phyloP scores from a whole-genome alignment of 2,888 invertebrate genomes.

The Hypercompe scribonia region DNA sequence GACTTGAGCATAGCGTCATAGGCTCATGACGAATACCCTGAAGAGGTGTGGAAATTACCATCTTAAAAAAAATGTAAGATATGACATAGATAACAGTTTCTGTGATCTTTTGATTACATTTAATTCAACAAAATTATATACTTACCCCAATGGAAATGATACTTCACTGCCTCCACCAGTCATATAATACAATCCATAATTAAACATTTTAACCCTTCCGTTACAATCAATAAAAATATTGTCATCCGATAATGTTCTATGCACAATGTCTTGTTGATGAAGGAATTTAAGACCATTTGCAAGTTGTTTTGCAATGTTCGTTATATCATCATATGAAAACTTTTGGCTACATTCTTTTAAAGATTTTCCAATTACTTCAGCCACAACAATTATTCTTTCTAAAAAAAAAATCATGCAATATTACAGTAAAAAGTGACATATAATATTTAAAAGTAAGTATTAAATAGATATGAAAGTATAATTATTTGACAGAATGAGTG shows the following conservation, averaged over 20 bases:
- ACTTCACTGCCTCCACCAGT: conserved; percentile 95
- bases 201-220: conserved; percentile 93
- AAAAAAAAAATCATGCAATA: no score
- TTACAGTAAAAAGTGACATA: no score
- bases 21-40: no score
- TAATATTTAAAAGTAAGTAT: no score
- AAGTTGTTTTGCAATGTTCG: conserved; percentile 91
- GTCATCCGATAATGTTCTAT: conserved; percentile 93
- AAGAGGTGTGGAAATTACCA: no score
- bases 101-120: no score
- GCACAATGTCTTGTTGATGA: conserved; percentile 90
- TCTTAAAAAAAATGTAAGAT: no score
- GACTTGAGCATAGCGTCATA: no score
- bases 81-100: no score
- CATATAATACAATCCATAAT: conserved; percentile 97
- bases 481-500: no score
- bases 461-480: no score
- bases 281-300: conserved; percentile 91
- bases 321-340: conserved; percentile 81
- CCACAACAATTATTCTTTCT: conserved; percentile 94
- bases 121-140: not conserved
- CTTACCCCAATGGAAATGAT: conserved; percentile 95
- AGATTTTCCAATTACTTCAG: conserved; percentile 91
- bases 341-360: conserved; percentile 84
- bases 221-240: conserved; percentile 92